Evolutionary conservation across 2,888 invertebrate species (phyloP).

Genomic region (Nemotelus pantherinus): DNA sequence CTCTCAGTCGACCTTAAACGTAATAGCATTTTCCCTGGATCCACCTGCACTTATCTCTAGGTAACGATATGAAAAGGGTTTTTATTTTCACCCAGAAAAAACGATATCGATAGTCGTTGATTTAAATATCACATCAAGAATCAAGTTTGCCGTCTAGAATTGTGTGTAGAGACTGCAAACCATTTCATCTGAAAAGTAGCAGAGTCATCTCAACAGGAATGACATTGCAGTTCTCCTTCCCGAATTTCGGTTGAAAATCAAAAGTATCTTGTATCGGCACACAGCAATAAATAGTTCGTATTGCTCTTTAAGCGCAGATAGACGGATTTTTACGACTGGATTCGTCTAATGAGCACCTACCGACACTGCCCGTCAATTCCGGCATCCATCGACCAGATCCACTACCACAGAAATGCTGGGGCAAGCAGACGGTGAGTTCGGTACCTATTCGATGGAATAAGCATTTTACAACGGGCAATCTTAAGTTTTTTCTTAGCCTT

Average conservation of each 20-base stretch:
- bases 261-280: slow-evolving; percentile 1
- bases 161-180: not conserved
- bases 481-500: slow-evolving; percentile 5
- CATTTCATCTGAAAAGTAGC: slow-evolving; percentile 9
- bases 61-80: slow-evolving; percentile 24
- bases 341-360: slow-evolving; percentile 18
- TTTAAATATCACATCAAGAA: slow-evolving; percentile 6
- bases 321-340: slow-evolving; percentile 16
- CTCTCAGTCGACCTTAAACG: slow-evolving; percentile 10
- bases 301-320: not conserved
- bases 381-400: too few relatives aligned
- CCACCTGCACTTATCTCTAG: slow-evolving; percentile 32
- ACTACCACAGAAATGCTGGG: not conserved
- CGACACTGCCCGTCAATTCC: too few relatives aligned
- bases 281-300: not conserved
- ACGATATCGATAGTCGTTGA: slow-evolving; percentile 33
- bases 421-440: not conserved
- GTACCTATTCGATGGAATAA: not conserved
- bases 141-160: slow-evolving; percentile 5
- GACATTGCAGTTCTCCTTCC: slow-evolving; percentile 23
- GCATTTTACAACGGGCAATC: slow-evolving; percentile 12
- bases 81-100: slow-evolving; percentile 18
- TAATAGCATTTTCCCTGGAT: slow-evolving; percentile 28
- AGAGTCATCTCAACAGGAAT: slow-evolving; percentile 15
- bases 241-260: slow-evolving; percentile 16